Conservation (phyloP, 1,140 invertebrate genomes). For the Drosophila sulfurigaster region DNA sequence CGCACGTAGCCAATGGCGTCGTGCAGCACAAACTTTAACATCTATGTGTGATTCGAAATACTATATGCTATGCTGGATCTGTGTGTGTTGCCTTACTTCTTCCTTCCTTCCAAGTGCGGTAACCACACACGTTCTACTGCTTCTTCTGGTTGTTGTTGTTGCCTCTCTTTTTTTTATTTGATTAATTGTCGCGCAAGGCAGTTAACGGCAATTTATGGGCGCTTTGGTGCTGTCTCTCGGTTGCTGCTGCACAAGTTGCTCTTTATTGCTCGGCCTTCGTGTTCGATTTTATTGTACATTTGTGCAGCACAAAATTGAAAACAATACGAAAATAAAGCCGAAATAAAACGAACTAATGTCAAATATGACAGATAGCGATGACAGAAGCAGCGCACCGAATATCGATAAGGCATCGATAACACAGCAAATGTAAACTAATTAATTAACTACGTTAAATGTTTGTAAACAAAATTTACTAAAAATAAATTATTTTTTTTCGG, state of each 20-base stretch:
- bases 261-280: background rate
- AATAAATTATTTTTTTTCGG: too few species aligned
- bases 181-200: background rate
- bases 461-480: too few species aligned
- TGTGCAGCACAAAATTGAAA: constrained; percentile 36
- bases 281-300: constrained; percentile 31
- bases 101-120: constrained; percentile 45
- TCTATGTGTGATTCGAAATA: constrained; percentile 48
- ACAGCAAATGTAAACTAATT: too few species aligned
- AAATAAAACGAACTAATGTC: constrained; percentile 50
- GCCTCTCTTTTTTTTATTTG: background rate
- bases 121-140: constrained; percentile 47
- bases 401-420: background rate
- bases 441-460: too few species aligned
- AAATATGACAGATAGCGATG: constrained; percentile 49
- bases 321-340: constrained; percentile 51
- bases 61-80: constrained; percentile 20
- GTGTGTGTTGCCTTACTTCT: too few species aligned
- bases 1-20: constrained; percentile 69
- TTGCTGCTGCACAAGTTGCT: constrained; percentile 4
- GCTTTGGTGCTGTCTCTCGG: constrained; percentile 6
- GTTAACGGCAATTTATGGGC: background rate
- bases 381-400: background rate
- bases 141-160: background rate
- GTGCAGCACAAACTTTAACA: constrained; percentile 69